Evolutionary conservation across 2,888 invertebrate genomes (phyloP).

Genomic region (Diloba caeruleocephala): DNA sequence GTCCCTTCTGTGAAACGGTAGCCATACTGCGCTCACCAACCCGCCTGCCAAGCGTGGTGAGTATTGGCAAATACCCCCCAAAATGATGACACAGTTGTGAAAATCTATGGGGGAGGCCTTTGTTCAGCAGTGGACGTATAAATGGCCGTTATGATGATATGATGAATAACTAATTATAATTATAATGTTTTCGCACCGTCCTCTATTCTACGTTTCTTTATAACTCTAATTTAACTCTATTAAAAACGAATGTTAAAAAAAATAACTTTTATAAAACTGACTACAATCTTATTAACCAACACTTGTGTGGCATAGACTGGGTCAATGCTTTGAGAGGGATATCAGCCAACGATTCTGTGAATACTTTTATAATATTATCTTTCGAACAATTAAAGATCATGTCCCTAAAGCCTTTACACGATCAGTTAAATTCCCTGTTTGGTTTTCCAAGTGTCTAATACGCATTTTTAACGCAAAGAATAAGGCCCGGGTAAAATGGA

Average conservation of each 20-base stretch:
- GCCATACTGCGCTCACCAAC: too few species aligned
- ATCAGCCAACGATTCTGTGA: neutral
- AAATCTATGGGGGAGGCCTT: too few species aligned
- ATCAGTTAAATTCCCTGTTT: neutral
- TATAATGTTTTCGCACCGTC: neutral
- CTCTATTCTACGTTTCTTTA: neutral
- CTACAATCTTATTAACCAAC: neutral
- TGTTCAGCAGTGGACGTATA: too few species aligned
- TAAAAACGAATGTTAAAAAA: neutral
- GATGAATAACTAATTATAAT: too few species aligned
- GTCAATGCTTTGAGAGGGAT: neutral
- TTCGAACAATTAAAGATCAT: neutral
- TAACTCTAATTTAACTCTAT: neutral
- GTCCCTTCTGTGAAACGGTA: too few species aligned
- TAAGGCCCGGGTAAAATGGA: slow-evolving; percentile 4
- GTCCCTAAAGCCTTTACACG: neutral
- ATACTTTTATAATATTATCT: slow-evolving; percentile 1
- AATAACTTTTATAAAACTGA: neutral
- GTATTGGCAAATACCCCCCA: too few species aligned
- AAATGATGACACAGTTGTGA: too few species aligned
- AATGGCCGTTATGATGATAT: too few species aligned
- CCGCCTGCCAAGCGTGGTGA: too few species aligned
- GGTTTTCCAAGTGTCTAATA: neutral
- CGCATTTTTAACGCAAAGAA: neutral
- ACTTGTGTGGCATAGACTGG: neutral